Percentiles rank a stretch among this genome's conserved stretches.
Conservation (phyloP, 2,113 vertebrate genomes). For the Colossoma macropomum region DNA sequence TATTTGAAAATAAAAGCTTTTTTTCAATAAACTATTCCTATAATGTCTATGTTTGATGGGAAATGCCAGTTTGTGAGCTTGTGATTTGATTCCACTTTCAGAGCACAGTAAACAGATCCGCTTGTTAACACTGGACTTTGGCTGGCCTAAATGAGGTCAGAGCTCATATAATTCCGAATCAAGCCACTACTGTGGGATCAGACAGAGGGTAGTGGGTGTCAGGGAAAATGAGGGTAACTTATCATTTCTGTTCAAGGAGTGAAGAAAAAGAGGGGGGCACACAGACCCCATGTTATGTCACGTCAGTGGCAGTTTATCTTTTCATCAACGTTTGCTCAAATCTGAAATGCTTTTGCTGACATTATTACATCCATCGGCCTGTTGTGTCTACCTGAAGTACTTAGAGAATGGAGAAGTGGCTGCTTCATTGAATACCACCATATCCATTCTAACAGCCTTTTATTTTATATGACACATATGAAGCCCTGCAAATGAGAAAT, state of each 20-base stretch:
- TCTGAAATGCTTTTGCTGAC: background rate
- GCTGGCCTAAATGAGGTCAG: background rate
- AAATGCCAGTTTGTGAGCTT: no score
- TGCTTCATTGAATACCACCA: background rate
- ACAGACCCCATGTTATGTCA: background rate
- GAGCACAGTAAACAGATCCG: no score
- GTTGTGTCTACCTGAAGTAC: background rate
- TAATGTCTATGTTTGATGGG: no score
- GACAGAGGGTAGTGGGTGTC: constrained; percentile 1
- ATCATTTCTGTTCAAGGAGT: constrained; percentile 3
- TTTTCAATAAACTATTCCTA: no score
- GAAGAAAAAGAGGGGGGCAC: background rate
- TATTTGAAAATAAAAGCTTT: no score
- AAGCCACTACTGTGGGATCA: constrained; percentile 57
- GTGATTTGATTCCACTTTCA: no score
- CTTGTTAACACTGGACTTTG: background rate
- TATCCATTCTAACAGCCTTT: background rate
- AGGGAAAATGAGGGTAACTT: background rate
- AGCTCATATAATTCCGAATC: constrained; percentile 62
- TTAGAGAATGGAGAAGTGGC: background rate
- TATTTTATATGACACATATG: constrained; percentile 16
- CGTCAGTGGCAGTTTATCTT: background rate
- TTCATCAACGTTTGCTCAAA: background rate
- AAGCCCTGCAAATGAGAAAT: constrained; percentile 22
- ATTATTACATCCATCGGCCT: background rate